phyloP scores from a whole-genome alignment of 2,888 invertebrate species.

The Coleophora flavipennella region DNA sequence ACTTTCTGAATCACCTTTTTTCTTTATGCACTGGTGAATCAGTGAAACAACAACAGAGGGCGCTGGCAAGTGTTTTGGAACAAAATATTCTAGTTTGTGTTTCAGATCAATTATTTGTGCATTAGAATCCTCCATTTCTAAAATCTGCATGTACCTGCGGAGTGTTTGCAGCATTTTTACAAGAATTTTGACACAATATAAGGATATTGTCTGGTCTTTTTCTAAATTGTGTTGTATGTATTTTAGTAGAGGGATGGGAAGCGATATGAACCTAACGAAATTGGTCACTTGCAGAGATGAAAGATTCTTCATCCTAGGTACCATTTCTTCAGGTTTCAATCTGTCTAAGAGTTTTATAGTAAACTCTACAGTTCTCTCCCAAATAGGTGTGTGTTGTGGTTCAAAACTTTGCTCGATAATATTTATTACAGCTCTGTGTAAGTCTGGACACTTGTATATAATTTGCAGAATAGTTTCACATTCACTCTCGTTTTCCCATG shows the following conservation, averaged over 20 bases:
- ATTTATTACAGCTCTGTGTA: slow-evolving; percentile 75
- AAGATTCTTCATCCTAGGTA: slow-evolving; percentile 54
- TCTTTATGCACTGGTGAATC: slow-evolving; percentile 40
- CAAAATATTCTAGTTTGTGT: slow-evolving; percentile 53
- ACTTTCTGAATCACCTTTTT: slow-evolving; percentile 22
- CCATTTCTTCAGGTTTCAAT: slow-evolving; percentile 62
- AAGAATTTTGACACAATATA: slow-evolving; percentile 63
- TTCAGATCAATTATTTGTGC: slow-evolving; percentile 38
- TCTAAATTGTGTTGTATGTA: slow-evolving; percentile 42
- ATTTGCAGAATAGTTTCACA: slow-evolving; percentile 76
- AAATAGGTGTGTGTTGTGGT: slow-evolving; percentile 69
- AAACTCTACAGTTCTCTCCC: slow-evolving; percentile 66
- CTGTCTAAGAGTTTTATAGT: slow-evolving; percentile 51
- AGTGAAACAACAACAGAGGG: slow-evolving; percentile 41
- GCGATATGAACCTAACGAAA: slow-evolving; percentile 58
- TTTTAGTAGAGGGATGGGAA: slow-evolving; percentile 66
- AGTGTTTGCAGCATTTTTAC: slow-evolving; percentile 70
- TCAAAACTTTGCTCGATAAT: slow-evolving; percentile 75
- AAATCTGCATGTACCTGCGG: slow-evolving; percentile 63
- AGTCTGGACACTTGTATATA: slow-evolving; percentile 79
- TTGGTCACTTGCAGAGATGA: slow-evolving; percentile 65
- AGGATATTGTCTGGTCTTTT: slow-evolving; percentile 49
- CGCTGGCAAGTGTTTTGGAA: slow-evolving; percentile 57
- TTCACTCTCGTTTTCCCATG: slow-evolving; percentile 79
- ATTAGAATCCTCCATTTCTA: slow-evolving; percentile 44